These are phyloP conservation scores for Sternotherus odoratus DNA, from an alignment of 2,797 vertebrate genomes.

Conservation along the genomic window DNA sequence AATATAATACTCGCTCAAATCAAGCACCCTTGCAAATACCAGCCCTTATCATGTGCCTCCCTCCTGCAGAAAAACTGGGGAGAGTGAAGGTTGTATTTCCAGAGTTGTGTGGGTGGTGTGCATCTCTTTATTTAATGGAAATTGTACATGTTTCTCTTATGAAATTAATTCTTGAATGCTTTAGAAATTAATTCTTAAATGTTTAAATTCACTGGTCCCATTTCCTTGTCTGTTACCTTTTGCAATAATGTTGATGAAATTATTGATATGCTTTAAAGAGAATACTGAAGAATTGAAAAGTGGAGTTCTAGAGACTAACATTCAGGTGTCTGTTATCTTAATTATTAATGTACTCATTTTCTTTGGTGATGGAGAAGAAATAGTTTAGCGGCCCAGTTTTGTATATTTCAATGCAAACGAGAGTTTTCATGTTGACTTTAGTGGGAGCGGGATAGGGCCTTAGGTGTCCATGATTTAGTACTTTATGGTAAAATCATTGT, in stretches of 20 bases:
- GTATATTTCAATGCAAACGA: no score
- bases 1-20: background rate
- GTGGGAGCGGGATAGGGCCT: background rate
- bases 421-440: rapidly evolving
- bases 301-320: background rate
- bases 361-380: background rate
- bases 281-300: background rate
- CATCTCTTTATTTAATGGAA: background rate
- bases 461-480: background rate
- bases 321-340: background rate
- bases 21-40: background rate
- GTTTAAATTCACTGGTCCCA: background rate
- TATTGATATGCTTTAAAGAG: background rate
- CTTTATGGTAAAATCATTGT: background rate
- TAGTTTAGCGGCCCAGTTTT: background rate
- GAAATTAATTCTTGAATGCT: no score
- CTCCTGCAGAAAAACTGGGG: background rate
- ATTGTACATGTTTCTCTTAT: background rate
- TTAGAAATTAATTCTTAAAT: background rate
- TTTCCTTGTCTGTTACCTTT: background rate
- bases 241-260: background rate
- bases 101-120: rapidly evolving
- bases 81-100: background rate
- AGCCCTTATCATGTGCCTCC: background rate
- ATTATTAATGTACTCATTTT: background rate